Evolutionary conservation across 2,888 invertebrate species (phyloP).

Genomic region (Rapana venosa): DNA sequence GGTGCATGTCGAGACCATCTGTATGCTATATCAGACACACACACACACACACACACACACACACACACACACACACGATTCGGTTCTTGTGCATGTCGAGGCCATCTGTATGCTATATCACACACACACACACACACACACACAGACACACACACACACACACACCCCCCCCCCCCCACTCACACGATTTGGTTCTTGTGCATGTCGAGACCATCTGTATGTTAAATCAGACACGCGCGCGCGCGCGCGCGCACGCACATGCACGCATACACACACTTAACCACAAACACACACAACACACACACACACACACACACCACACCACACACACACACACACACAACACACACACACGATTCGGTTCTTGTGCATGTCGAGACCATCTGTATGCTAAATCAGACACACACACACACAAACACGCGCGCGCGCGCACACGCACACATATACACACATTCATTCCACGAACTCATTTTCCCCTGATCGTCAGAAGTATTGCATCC

Average conservation of each 20-base stretch:
- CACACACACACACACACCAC: conserved; percentile 18
- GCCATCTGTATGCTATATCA: background rate
- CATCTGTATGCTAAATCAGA: too few species aligned
- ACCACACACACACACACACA: conserved; percentile 18
- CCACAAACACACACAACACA: background rate
- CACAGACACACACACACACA: background rate
- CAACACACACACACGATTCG: background rate
- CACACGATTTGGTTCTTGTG: too few species aligned
- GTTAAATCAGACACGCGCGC: background rate
- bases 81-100: too few species aligned
- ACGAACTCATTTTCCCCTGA: too few species aligned
- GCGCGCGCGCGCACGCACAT: conserved; percentile 12
- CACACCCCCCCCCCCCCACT: too few species aligned
- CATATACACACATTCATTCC: background rate
- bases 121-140: conserved; percentile 19
- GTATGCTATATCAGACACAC: background rate
- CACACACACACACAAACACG: background rate
- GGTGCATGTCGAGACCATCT: background rate
- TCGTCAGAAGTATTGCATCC: background rate
- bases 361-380: too few species aligned
- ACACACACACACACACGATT: conserved; percentile 18
- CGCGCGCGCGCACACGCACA: background rate
- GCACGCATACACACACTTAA: background rate
- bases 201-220: background rate
- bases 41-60: conserved; percentile 11